Conservation (phyloP, 2,797 vertebrate genomes). For the Scolopax rusticola region DNA sequence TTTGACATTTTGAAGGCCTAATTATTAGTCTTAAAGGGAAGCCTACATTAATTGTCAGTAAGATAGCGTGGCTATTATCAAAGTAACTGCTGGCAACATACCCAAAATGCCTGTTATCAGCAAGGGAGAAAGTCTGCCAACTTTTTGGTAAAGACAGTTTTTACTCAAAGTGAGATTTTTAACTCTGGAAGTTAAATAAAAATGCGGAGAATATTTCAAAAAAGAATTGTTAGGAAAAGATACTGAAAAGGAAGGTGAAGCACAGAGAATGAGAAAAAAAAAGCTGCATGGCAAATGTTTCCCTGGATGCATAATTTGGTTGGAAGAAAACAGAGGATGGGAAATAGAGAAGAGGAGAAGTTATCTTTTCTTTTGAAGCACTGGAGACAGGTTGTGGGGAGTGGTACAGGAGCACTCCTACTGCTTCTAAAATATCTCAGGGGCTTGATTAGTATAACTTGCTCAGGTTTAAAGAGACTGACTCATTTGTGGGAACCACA, state of each 20-base stretch:
- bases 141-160: neutral
- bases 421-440: constrained; percentile 35
- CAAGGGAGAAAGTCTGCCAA: constrained; percentile 30
- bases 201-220: neutral
- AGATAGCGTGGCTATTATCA: neutral
- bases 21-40: constrained; percentile 34
- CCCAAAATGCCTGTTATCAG: neutral
- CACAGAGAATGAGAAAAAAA: neutral
- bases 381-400: neutral
- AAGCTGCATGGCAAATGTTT: neutral
- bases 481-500: neutral
- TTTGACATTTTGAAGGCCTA: constrained; percentile 35
- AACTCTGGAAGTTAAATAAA: constrained; percentile 8
- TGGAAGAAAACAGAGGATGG: neutral
- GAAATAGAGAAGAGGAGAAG: neutral
- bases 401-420: neutral
- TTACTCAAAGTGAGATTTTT: neutral
- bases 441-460: neutral
- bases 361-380: neutral
- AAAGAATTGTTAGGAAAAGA: neutral
- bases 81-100: constrained; percentile 22
- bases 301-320: neutral
- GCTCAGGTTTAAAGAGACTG: neutral
- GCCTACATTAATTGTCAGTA: neutral
- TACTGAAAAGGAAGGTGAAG: neutral